Conservation (phyloP, 1,140 invertebrate species). For the Argopecten irradians region DNA sequence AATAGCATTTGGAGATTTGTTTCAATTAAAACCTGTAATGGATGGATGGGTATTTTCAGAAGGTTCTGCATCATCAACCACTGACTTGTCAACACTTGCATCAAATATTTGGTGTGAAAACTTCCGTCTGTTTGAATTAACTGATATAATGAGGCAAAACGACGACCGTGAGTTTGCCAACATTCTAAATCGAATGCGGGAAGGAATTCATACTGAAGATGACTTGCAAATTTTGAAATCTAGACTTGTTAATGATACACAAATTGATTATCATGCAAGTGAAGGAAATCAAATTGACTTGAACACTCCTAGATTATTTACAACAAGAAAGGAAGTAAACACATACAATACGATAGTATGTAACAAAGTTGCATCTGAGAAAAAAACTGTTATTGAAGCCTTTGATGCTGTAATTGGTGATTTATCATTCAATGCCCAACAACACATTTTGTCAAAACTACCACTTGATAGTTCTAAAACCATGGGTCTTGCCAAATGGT, state of each 20-base stretch:
- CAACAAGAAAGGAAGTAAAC: not conserved
- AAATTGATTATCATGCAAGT: too few relatives aligned
- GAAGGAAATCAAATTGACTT: too few relatives aligned
- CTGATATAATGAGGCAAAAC: slow-evolving; percentile 43
- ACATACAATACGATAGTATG: not conserved
- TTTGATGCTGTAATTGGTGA: slow-evolving; percentile 27
- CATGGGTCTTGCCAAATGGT: not conserved
- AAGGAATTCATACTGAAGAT: slow-evolving; percentile 32
- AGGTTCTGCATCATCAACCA: not conserved
- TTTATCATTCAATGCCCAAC: not conserved
- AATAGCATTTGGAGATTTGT: slow-evolving; percentile 52
- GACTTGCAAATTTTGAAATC: slow-evolving; percentile 26
- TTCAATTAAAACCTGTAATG: slow-evolving; percentile 48
- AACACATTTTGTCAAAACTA: not conserved
- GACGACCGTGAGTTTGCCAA: slow-evolving; percentile 35
- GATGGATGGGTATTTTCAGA: slow-evolving; percentile 37
- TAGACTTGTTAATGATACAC: not conserved
- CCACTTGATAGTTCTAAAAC: not conserved
- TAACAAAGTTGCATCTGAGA: not conserved
- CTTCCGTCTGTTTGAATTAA: slow-evolving; percentile 44
- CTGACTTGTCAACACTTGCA: not conserved
- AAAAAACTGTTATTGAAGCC: not conserved
- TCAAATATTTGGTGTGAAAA: slow-evolving; percentile 39
- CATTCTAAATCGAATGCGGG: slow-evolving; percentile 29
- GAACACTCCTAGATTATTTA: too few relatives aligned